Evolutionary conservation across 1,140 invertebrate genomes (phyloP).

Genomic region (Teleogryllus occipitalis): DNA sequence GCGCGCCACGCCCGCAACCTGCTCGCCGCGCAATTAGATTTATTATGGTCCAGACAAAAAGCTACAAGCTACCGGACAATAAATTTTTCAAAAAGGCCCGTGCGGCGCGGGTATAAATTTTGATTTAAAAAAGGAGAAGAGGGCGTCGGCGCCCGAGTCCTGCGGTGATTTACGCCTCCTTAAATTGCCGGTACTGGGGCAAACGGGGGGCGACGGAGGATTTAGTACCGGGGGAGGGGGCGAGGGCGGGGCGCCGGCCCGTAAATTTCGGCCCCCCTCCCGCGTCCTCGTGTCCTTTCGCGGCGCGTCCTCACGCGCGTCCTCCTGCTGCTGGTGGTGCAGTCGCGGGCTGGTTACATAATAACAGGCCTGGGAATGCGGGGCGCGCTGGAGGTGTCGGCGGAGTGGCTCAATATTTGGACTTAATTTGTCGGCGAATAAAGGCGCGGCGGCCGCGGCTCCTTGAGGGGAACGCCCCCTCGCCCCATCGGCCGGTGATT

Average conservation of each 20-base stretch:
- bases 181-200: not conserved
- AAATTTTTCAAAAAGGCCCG: not conserved
- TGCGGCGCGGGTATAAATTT: not conserved
- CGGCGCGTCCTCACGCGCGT: not conserved
- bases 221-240: not conserved
- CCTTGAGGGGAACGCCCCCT: no score
- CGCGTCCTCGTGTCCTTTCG: not conserved
- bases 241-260: not conserved
- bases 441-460: not conserved
- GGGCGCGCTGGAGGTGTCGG: not conserved
- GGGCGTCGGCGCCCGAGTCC: not conserved
- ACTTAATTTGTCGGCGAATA: conserved; percentile 1
- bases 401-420: not conserved
- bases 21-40: not conserved
- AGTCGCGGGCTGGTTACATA: not conserved
- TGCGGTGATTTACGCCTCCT: not conserved
- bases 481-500: not conserved
- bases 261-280: not conserved
- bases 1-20: not conserved
- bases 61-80: not conserved
- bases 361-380: not conserved
- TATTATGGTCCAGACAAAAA: not conserved
- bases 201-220: not conserved
- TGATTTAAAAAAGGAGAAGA: not conserved
- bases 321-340: not conserved